Conservation (phyloP, 1,140 invertebrate species). For the Hypsibius dujardini region DNA sequence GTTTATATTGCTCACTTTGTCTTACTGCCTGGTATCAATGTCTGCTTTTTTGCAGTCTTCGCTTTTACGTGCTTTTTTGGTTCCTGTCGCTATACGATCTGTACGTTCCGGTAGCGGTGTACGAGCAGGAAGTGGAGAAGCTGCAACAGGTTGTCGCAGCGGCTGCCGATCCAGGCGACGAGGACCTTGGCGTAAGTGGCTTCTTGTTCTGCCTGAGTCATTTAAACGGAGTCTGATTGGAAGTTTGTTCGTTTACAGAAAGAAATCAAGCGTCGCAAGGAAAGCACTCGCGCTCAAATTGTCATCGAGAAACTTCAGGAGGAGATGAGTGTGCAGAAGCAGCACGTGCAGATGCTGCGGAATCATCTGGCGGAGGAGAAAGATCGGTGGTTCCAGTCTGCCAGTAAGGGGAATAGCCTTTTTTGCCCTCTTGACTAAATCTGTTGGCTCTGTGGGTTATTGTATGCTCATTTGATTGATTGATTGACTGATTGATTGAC, state of each 20-base stretch:
- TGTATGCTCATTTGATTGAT: no score
- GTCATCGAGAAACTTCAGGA: slow-evolving; percentile 82
- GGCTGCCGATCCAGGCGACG: slow-evolving; percentile 22
- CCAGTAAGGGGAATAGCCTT: slow-evolving; percentile 27
- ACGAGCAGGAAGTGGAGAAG: slow-evolving; percentile 68
- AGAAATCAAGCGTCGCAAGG: slow-evolving; percentile 74
- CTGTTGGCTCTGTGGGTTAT: neutral
- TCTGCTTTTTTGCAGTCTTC: slow-evolving; percentile 44
- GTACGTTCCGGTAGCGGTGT: slow-evolving; percentile 68
- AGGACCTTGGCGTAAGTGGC: slow-evolving; percentile 15
- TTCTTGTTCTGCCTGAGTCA: no score
- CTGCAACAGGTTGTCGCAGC: slow-evolving; percentile 36
- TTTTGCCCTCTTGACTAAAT: neutral
- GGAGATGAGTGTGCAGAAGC: slow-evolving; percentile 74
- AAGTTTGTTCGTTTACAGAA: slow-evolving; percentile 34
- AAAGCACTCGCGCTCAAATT: slow-evolving; percentile 63
- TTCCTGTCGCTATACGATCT: slow-evolving; percentile 90
- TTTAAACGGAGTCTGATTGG: no score
- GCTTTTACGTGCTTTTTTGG: slow-evolving; percentile 95
- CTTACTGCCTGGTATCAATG: neutral
- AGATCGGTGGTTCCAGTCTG: slow-evolving; percentile 74
- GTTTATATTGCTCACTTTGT: neutral
- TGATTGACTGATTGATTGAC: no score
- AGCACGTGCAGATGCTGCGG: slow-evolving; percentile 56
- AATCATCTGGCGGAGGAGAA: slow-evolving; percentile 51